Evolutionary conservation across 2,113 vertebrate species (phyloP).

Genomic region (Arenaria interpres): DNA sequence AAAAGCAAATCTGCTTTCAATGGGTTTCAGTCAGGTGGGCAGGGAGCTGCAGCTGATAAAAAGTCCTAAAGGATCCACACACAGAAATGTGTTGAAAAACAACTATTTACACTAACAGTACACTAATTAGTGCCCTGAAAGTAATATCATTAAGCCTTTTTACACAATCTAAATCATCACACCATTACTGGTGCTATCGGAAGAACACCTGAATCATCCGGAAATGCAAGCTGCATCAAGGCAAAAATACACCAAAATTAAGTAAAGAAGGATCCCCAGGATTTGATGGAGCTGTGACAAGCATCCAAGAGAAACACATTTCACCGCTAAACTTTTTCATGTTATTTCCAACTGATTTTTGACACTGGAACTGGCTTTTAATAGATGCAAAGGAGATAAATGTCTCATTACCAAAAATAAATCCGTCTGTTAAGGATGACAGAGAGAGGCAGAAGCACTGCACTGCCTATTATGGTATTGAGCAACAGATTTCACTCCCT

Average conservation of each 20-base stretch:
- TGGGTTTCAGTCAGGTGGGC: background rate
- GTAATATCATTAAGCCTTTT: background rate
- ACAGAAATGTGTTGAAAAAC: background rate
- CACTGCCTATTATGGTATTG: constrained; percentile 68
- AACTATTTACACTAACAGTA: background rate
- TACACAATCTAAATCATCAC: background rate
- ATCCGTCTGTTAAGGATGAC: constrained; percentile 27
- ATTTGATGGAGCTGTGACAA: background rate
- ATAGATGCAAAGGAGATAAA: constrained; percentile 56
- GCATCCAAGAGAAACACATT: constrained; percentile 8
- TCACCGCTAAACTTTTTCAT: background rate
- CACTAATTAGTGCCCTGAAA: background rate
- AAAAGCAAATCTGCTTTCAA: background rate
- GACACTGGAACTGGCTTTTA: constrained; percentile 39
- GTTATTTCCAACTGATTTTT: constrained; percentile 53
- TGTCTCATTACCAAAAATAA: constrained; percentile 70
- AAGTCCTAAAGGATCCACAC: background rate
- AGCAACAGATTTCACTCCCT: constrained; percentile 53
- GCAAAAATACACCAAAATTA: background rate
- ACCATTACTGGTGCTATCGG: background rate
- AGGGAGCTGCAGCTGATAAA: background rate
- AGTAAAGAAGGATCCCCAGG: background rate
- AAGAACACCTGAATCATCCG: background rate
- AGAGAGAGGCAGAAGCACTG: constrained; percentile 36
- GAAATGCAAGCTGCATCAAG: background rate